Evolutionary conservation across 2,113 vertebrate species (phyloP).

Genomic region (Dipodomys spectabilis): DNA sequence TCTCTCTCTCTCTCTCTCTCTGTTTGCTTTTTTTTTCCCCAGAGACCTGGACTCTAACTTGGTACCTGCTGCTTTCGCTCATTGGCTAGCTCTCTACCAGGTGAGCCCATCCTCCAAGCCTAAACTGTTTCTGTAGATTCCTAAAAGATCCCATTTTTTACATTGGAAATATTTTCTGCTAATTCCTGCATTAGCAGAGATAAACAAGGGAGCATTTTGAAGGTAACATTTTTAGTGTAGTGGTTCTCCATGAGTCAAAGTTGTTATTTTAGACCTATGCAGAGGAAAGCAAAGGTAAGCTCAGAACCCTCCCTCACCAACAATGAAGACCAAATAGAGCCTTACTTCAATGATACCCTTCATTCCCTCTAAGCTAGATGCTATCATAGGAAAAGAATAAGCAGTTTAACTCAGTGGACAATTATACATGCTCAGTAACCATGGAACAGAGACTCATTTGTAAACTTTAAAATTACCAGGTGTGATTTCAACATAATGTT

Average conservation of each 20-base stretch:
- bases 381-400: neutral
- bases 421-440: neutral
- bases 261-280: neutral
- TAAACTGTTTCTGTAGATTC: no score
- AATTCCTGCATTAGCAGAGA: neutral
- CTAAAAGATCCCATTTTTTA: neutral
- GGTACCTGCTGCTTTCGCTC: no score
- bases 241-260: neutral
- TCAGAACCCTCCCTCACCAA: neutral
- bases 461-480: neutral
- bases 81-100: no score
- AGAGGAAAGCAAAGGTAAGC: neutral
- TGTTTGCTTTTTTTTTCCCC: no score
- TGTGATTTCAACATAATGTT: neutral
- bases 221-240: neutral
- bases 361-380: neutral
- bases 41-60: no score
- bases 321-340: neutral
- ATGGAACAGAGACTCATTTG: neutral
- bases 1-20: no score
- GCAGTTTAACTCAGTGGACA: neutral
- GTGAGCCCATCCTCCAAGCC: no score
- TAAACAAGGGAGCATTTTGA: neutral
- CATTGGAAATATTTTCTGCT: neutral
- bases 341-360: neutral